Evolutionary conservation across 2,888 invertebrate genomes (phyloP).

Genomic region (Adela reaumurella): DNA sequence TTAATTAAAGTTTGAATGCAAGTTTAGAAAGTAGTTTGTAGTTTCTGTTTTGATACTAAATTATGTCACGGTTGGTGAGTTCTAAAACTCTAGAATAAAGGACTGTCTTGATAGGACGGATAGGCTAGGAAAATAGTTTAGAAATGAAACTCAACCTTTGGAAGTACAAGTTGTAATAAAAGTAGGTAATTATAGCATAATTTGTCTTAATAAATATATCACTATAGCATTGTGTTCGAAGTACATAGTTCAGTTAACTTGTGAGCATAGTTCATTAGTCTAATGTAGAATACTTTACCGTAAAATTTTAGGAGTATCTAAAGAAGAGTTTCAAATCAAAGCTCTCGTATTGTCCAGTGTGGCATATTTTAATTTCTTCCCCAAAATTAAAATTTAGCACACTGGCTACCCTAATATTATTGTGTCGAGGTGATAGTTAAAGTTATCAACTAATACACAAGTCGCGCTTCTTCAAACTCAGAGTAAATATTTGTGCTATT

Average conservation of each 20-base stretch:
- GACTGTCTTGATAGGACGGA: too few species aligned
- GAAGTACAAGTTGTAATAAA: constrained; percentile 58
- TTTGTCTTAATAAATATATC: constrained; percentile 33
- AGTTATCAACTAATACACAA: too few species aligned
- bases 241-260: constrained; percentile 31
- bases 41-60: too few species aligned
- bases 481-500: too few species aligned
- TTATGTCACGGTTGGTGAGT: too few species aligned
- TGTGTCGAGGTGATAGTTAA: constrained; percentile 4
- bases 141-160: constrained; percentile 26
- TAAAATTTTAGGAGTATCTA: constrained; percentile 16
- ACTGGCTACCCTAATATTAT: constrained; percentile 16
- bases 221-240: constrained; percentile 51
- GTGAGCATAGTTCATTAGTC: constrained; percentile 35
- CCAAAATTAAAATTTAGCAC: constrained; percentile 41
- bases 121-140: too few species aligned
- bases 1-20: too few species aligned
- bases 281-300: constrained; percentile 6
- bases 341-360: constrained; percentile 15
- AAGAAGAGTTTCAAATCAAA: constrained; percentile 31
- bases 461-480: too few species aligned
- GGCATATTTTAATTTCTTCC: constrained; percentile 49
- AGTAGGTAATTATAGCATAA: constrained; percentile 47
- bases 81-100: too few species aligned
- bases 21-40: too few species aligned